These are phyloP conservation scores for Aleadryas rufinucha DNA, from an alignment of 2,113 vertebrate genomes.

Conservation along the genomic window DNA sequence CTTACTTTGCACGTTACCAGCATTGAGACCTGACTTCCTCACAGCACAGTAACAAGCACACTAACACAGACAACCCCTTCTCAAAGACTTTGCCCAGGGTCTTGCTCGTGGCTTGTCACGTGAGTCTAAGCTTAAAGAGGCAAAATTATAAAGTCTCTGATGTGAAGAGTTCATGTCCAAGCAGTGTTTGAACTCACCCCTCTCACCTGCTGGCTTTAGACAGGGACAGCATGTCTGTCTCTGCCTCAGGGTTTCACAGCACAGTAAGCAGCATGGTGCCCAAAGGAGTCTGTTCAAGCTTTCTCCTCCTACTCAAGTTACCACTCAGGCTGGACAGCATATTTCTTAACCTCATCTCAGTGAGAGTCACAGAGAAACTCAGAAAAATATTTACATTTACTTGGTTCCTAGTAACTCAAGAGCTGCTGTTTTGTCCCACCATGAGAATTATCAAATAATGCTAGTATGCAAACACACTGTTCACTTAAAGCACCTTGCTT, in stretches of 20 bases:
- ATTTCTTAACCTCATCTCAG: background rate
- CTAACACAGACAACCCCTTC: background rate
- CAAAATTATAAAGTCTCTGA: background rate
- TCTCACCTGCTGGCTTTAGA: background rate
- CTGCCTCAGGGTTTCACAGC: background rate
- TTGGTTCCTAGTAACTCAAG: background rate
- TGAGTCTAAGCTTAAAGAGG: background rate
- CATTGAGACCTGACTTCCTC: background rate
- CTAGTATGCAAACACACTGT: background rate
- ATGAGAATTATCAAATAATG: background rate
- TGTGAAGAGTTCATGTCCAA: background rate
- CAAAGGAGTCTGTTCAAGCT: background rate
- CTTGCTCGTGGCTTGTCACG: background rate
- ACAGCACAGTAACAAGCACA: background rate
- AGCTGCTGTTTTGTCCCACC: background rate
- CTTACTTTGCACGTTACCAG: background rate
- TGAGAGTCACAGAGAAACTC: background rate
- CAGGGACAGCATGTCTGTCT: background rate
- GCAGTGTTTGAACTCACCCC: background rate
- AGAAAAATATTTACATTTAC: slow-evolving; percentile 22
- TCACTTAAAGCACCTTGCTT: background rate
- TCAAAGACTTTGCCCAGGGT: background rate
- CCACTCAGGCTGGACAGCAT: background rate
- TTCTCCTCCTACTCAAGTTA: background rate
- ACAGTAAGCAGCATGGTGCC: background rate